phyloP scores from a whole-genome alignment of 2,113 vertebrate species.

The Rhinoptilus africanus region DNA sequence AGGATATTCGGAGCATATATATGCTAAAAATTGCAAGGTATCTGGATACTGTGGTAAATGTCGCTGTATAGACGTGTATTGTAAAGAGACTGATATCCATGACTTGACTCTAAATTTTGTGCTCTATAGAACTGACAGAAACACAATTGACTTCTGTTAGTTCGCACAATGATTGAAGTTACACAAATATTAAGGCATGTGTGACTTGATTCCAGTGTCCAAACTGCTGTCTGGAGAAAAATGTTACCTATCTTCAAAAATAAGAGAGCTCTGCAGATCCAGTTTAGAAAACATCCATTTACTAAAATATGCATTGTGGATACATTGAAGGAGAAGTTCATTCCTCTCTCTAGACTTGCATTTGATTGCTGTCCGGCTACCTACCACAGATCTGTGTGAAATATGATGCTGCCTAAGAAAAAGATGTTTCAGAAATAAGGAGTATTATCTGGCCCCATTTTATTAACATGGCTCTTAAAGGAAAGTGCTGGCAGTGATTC shows the following conservation, averaged over 20 bases:
- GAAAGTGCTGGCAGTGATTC: conserved; percentile 37
- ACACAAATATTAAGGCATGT: not conserved
- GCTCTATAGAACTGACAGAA: not conserved
- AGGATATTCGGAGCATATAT: not conserved
- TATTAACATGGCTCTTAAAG: conserved; percentile 45
- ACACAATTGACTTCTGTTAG: not conserved
- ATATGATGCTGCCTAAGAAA: conserved; percentile 46
- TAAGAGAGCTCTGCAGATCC: not conserved
- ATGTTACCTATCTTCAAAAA: not conserved
- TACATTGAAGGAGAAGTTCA: not conserved
- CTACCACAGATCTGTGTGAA: conserved; percentile 52
- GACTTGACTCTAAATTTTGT: not conserved
- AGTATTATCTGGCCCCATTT: conserved; percentile 37
- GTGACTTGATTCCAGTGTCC: not conserved
- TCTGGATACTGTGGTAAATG: not conserved
- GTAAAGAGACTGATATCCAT: not conserved
- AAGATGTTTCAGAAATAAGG: conserved; percentile 51
- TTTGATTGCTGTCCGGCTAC: conserved; percentile 32
- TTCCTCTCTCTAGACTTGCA: not conserved
- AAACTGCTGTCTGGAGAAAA: not conserved
- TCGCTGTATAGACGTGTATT: not conserved
- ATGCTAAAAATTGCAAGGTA: not conserved
- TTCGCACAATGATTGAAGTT: not conserved
- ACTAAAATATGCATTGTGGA: not conserved
- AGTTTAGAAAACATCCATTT: not conserved